These are phyloP conservation scores for Nomada ruficornis DNA, from an alignment of 2,888 invertebrate genomes.

Conservation along the genomic window DNA sequence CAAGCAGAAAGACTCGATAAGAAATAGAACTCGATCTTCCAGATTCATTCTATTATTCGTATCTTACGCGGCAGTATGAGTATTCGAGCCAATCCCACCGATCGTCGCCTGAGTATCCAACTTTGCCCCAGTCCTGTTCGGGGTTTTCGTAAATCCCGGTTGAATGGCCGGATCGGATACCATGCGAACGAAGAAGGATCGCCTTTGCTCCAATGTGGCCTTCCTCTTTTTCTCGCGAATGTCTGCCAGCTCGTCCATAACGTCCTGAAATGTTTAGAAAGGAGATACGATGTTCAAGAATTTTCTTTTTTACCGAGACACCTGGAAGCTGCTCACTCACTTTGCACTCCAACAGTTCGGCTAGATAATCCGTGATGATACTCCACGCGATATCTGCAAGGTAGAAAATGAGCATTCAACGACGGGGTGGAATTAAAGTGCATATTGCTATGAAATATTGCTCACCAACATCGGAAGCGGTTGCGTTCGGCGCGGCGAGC, in stretches of 20 bases:
- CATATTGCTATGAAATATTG: conserved; percentile 3
- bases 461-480: conserved; percentile 91
- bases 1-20: conserved; percentile 65
- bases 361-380: conserved; percentile 92
- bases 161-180: conserved; percentile 97
- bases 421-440: background rate
- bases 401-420: conserved; percentile 4
- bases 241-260: conserved; percentile 90
- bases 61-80: conserved; percentile 65
- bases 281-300: background rate
- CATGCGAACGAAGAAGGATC: conserved; percentile 99
- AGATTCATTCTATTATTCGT: background rate
- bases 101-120: conserved; percentile 81
- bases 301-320: background rate
- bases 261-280: conserved; percentile 82
- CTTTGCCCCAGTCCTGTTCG: conserved; percentile 80
- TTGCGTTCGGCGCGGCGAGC: conserved; percentile 95
- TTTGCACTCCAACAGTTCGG: conserved; percentile 90
- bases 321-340: conserved; percentile 55
- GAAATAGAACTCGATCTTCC: background rate
- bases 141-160: conserved; percentile 83
- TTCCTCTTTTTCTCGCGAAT: conserved; percentile 90
- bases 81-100: conserved; percentile 79
- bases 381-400: conserved; percentile 92
- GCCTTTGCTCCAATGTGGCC: conserved; percentile 94